A percentile compares a stretch with the other conserved stretches of the same genome.
These are phyloP conservation scores for Halocynthia roretzi DNA, from an alignment of 23 tunicate species.

Conservation along the genomic window DNA sequence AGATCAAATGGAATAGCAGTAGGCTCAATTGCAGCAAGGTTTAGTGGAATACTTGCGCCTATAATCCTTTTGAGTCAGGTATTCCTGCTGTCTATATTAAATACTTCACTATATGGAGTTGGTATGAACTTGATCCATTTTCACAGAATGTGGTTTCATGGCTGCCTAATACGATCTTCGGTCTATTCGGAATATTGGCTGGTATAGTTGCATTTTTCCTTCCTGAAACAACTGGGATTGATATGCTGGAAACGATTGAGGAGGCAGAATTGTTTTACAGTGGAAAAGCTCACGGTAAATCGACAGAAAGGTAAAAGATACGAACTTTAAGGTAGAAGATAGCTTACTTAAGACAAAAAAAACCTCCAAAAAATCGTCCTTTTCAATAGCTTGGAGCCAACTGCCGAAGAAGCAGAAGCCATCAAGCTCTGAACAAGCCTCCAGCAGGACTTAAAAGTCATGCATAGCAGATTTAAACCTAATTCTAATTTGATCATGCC, in stretches of 20 bases:
- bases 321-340: too few species aligned
- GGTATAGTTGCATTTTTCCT: constrained; percentile 25
- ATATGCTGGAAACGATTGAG: constrained; percentile 67
- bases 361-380: too few species aligned
- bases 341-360: too few species aligned
- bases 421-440: too few species aligned
- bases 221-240: constrained; percentile 56
- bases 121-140: too few species aligned
- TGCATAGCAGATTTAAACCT: too few species aligned
- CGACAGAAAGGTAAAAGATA: too few species aligned
- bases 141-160: constrained; percentile 18
- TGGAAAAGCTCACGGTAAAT: constrained; percentile 7
- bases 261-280: constrained; percentile 69
- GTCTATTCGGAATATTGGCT: constrained; percentile 36
- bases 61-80: constrained; percentile 24
- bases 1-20: constrained; percentile 51
- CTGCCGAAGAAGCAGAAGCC: too few species aligned
- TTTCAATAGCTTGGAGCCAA: too few species aligned
- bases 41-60: constrained; percentile 46
- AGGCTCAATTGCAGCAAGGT: constrained; percentile 34
- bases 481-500: too few species aligned
- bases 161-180: constrained; percentile 67
- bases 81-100: background rate
- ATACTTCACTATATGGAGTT: too few species aligned
- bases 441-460: too few species aligned